These are phyloP conservation scores for Carollia perspicillata DNA, from an alignment of 2,113 vertebrate species.

Conservation along the genomic window DNA sequence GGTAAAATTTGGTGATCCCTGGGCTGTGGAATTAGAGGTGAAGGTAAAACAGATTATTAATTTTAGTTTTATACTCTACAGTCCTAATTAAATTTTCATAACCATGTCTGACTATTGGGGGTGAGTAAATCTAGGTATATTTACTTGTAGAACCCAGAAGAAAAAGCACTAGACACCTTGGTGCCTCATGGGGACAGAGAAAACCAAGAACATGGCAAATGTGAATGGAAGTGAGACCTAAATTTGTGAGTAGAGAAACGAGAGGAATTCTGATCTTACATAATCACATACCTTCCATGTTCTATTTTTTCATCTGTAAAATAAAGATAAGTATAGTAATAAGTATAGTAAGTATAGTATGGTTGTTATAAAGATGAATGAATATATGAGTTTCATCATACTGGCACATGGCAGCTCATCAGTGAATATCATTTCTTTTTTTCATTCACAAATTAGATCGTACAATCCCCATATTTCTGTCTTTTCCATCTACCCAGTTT, in stretches of 20 bases:
- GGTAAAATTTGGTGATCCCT: not conserved
- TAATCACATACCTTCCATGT: not conserved
- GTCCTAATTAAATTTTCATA: not conserved
- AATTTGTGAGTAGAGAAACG: not conserved
- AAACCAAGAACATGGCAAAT: no score
- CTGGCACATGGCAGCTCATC: not conserved
- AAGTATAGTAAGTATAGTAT: no score
- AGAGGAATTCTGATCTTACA: not conserved
- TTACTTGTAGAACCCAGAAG: not conserved
- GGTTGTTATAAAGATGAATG: not conserved
- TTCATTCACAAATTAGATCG: not conserved
- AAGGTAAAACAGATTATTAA: not conserved
- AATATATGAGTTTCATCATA: not conserved
- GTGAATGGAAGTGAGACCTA: not conserved
- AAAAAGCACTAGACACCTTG: not conserved
- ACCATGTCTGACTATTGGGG: not conserved
- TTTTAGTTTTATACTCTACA: not conserved
- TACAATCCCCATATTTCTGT: not conserved
- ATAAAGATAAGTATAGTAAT: not conserved
- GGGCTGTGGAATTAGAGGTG: not conserved
- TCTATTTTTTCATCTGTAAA: not conserved
- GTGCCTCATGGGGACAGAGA: not conserved
- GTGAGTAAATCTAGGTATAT: not conserved
- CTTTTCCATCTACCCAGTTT: not conserved
- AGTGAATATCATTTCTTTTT: not conserved